Evolutionary conservation across 2,888 invertebrate species (phyloP), one percentile per base, ranked within the genome.

Genomic region (Chrysomela aeneicollis): DNA sequence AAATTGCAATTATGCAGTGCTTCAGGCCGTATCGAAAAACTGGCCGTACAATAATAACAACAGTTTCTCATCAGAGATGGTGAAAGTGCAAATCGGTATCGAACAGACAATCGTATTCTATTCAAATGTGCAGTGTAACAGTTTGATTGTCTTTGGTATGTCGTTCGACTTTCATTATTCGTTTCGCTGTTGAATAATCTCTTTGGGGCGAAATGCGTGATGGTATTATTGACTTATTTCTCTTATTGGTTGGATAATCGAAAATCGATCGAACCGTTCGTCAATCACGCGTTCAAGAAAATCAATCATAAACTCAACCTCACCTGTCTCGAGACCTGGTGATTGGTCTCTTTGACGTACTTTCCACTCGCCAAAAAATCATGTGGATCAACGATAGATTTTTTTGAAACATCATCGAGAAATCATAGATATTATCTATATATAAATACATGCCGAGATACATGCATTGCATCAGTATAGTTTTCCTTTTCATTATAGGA

Each of bases 1-100:
- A 42, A 42, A 42, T 15, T 42, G 42, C 42, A 57, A 62, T 42
- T 15, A 54, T 12, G 53, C 50, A 21, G 22, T 59, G 58, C 42
- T 54, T 55, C 46, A 55, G 60, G 37, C 49, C 32, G 32, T 30
- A 47, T 60, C 22, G 42, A 55, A 57, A 30, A 35, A 46, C n/a
- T 5, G 37, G 58, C 61, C 42, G 49, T 22, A 46, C 49, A 65
- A 65, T 61, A 61, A 60, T 61, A 46, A 46, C 32, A 61, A 49
- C 19, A 50, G 35, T 18, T 68, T 69, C 69, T 61, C 69, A 69
- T 26, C 6, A n/a, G 58, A 69, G 64, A 66, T 64, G 66, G 66
- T 67, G 69, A 69, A 69, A 69, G 69, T 69, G 59, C 63, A 61
- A 58, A 67, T 66, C 66, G 52, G 61, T 64, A 69, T 66, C 66